Evolutionary conservation across 2,113 vertebrate species (phyloP).

Genomic region (Potamarius usumacintae): DNA sequence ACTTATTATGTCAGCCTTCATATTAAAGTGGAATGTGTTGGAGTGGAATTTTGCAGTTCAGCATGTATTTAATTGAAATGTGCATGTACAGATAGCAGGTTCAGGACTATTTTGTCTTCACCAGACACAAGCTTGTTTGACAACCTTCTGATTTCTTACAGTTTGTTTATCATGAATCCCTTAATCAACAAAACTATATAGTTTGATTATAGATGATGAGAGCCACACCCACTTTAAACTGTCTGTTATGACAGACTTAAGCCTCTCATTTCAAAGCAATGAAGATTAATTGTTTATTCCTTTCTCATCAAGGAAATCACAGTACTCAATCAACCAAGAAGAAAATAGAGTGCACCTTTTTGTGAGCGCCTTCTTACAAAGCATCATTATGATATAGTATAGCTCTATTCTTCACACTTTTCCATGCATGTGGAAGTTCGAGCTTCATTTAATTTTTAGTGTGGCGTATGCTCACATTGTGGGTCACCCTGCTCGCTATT

Average conservation of each 20-base stretch:
- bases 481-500: conserved; percentile 58
- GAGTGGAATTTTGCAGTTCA: neutral
- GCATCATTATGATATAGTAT: neutral
- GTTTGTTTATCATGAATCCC: conserved; percentile 13
- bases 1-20: neutral
- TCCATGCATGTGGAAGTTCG: conserved; percentile 26
- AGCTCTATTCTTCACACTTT: neutral
- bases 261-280: conserved; percentile 9
- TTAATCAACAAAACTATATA: conserved; percentile 31
- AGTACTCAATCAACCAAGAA: conserved; percentile 41
- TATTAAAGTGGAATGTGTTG: conserved; percentile 10
- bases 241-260: conserved; percentile 24
- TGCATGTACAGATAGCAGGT: neutral
- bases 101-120: neutral
- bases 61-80: neutral
- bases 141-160: neutral
- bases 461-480: conserved; percentile 48
- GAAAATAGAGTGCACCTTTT: neutral
- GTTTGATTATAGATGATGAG: conserved; percentile 34
- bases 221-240: conserved; percentile 19
- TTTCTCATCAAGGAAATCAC: conserved; percentile 33
- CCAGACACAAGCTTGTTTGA: neutral
- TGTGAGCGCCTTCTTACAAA: conserved; percentile 2
- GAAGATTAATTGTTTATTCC: conserved; percentile 41
- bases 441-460: conserved; percentile 59